phyloP scores from a whole-genome alignment of 1,140 invertebrate genomes.

The Ladona fulva region DNA sequence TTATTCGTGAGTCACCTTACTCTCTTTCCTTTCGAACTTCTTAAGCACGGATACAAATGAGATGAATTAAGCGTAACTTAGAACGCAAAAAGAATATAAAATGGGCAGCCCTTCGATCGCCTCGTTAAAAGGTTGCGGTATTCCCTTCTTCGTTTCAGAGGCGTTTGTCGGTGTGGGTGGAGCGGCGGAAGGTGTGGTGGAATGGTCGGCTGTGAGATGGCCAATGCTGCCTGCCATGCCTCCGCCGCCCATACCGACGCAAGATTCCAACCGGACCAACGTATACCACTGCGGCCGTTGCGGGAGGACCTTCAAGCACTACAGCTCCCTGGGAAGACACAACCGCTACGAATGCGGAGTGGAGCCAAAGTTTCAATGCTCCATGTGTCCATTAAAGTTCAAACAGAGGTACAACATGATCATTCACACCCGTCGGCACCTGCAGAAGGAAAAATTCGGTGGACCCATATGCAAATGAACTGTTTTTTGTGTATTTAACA shows the following conservation, averaged over 20 bases:
- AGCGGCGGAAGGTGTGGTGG: background rate
- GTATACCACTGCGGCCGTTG: constrained; percentile 37
- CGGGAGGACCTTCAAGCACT: constrained; percentile 44
- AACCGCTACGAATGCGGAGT: constrained; percentile 54
- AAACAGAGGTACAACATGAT: constrained; percentile 31
- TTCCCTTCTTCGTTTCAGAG: constrained; percentile 8
- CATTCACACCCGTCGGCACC: constrained; percentile 60
- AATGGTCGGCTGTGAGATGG: background rate
- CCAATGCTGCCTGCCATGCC: background rate
- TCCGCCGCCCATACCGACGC: background rate
- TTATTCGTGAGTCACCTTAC: no score
- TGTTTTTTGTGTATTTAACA: no score
- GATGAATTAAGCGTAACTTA: no score
- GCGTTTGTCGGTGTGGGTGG: background rate
- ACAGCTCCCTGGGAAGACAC: constrained; percentile 51
- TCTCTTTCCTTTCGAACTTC: no score
- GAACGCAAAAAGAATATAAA: no score
- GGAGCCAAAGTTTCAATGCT: constrained; percentile 54
- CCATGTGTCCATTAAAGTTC: constrained; percentile 43
- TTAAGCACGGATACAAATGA: no score
- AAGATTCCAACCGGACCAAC: background rate
- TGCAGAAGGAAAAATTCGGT: background rate
- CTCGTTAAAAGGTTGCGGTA: background rate
- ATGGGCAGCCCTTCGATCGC: background rate
- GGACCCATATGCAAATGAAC: background rate